Evolutionary conservation across 2,797 vertebrate genomes (phyloP).

Genomic region (Oreonectes daqikongensis): DNA sequence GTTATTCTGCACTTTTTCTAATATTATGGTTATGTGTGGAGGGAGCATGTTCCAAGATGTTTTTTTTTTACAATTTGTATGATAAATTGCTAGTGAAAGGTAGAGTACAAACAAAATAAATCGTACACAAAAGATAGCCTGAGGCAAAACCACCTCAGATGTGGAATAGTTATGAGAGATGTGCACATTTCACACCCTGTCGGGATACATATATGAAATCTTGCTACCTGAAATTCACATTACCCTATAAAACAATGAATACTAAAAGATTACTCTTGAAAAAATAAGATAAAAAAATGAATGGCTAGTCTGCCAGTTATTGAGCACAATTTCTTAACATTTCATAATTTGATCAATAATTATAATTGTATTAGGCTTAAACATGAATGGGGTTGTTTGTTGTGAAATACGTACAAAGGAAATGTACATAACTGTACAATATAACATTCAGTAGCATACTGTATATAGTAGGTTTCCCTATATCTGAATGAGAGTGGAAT

Average conservation of each 20-base stretch:
- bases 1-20: background rate
- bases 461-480: background rate
- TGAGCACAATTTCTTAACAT: background rate
- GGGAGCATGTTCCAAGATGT: background rate
- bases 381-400: too few species aligned
- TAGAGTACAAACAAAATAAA: slow-evolving; percentile 13
- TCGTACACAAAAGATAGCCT: slow-evolving; percentile 21
- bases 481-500: background rate
- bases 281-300: background rate
- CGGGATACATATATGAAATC: background rate
- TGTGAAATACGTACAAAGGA: too few species aligned
- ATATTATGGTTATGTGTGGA: background rate
- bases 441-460: too few species aligned
- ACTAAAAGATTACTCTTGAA: background rate
- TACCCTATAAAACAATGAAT: background rate
- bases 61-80: background rate
- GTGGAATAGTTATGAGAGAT: slow-evolving; percentile 1
- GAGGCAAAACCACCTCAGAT: slow-evolving; percentile 12
- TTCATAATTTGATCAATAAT: too few species aligned
- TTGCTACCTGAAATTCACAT: background rate
- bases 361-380: too few species aligned
- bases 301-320: background rate
- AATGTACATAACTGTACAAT: too few species aligned
- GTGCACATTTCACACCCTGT: slow-evolving; percentile 28
- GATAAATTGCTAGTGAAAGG: slow-evolving; percentile 23